Evolutionary conservation across 2,797 vertebrate species (phyloP), one percentile per base, ranked within the genome.

Genomic region (Helostoma temminkii): DNA sequence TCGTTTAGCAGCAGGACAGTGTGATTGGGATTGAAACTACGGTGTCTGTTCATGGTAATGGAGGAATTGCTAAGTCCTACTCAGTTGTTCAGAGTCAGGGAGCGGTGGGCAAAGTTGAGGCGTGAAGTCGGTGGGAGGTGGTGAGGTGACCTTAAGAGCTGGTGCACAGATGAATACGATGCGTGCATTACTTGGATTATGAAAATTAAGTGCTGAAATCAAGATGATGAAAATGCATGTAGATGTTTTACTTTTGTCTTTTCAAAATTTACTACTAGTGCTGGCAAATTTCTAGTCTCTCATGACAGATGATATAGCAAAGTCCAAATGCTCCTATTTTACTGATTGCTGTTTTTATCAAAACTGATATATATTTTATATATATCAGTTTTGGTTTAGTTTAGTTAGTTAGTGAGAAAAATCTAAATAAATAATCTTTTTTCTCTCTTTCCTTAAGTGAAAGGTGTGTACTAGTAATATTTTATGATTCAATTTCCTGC

Each of bases 171-270:
- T 53, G 47, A 63, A 39, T 16, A 16, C 25, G 19, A 3, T 28
- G 11, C 26, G 5, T 16, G 25, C 18, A 19, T 43, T 36, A 4
- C 11, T 22, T 25, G 49, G 24, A 49, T 34, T 26, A 50, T 8
- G 5, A 36, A 37, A 32, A 70, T 47, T 19, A 49, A 24, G 3
- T 6, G 11, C 45, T 26, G 5, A 43, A 53, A 28, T 1, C 42
- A n/a, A 54, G 34, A 50, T 8, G 46, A 58, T 59, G 58, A 63
- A 75, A 71, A 45, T 67, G 47, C 62, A 74, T 43, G 56, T 79
- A 66, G 32, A 56, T 4, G 36, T 37, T 12, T 37, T 11, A 37
- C 19, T 21, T 4, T 30, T 30, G 4, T 21, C 25, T 11, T 6
- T n/a, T 36, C 14, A 22, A 18, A 34, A 5, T n/a, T 16, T 37